Base-by-base conservation (phyloP, 2,797 vertebrate species). In the Limosa lapponica region DNA sequence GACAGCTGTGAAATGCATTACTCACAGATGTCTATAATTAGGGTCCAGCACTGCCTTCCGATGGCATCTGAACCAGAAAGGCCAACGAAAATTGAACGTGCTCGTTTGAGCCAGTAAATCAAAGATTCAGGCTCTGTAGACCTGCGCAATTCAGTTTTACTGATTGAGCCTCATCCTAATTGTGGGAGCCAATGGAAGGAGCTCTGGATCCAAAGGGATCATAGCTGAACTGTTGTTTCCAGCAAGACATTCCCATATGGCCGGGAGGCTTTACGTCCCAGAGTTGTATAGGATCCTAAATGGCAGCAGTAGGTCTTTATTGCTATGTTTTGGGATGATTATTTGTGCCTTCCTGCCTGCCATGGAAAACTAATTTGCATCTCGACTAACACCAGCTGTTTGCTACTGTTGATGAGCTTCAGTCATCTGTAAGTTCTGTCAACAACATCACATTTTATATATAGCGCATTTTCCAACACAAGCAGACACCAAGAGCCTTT, bases 361-460 rank as follows among this genome's bases (percentile, higher is more conserved):
- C 79, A 69, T 82, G 74, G 82, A 90, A 96, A 94, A 86, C 54
- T 78, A 93, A 96, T 97, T 96, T 94, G 46, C 92, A 86, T 95
- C 55, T 70, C 13, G 44, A 95, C 89, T 91, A 89, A 94, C 92
- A 96, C 79, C 93, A 97, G 94, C 90, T 97, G 96, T 93, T 95
- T 93, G 96, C 94, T 94, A 92, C 95, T 93, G 91, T 85, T 95
- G 85, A 91, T 87, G 72, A 97, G 89, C 41, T 87, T 92, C 65
- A 89, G 82, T 92, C 69, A 66, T 93, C 87, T 85, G 78, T 66
- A 94, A 92, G 67, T 87, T 94, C 90, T 96, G 93, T 86, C 90
- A 88, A 70, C 82, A 94, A 27, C 54, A 75, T 62, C 73, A 39
- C 48, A 49, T 93, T 92, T 85, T 88, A 62, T 86, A 82, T 78